Evolutionary conservation across 1,140 invertebrate species (phyloP).

Genomic region (Procambarus virginalis): DNA sequence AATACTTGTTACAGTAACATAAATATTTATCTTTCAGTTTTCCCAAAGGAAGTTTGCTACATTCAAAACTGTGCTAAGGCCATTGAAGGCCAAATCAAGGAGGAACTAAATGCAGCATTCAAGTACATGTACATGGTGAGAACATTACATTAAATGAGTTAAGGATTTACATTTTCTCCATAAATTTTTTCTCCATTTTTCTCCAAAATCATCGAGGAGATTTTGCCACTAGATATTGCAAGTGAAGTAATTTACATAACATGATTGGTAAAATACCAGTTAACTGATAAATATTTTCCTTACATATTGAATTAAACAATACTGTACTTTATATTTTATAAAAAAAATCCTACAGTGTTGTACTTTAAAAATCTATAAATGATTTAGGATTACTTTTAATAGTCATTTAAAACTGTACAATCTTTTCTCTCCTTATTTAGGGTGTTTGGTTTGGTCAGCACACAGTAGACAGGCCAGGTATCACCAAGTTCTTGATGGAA

Average conservation of each 20-base stretch:
- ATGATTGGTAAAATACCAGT: too few relatives aligned
- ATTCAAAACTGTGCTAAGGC: background rate
- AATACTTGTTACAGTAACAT: background rate
- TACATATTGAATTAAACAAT: too few relatives aligned
- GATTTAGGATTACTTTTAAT: too few relatives aligned
- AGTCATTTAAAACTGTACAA: background rate
- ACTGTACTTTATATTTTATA: too few relatives aligned
- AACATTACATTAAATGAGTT: background rate
- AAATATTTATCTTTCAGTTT: background rate
- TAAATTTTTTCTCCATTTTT: too few relatives aligned
- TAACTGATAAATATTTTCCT: too few relatives aligned
- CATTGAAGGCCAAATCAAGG: background rate
- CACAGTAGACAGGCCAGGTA: slow-evolving; percentile 87
- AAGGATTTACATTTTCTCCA: too few relatives aligned
- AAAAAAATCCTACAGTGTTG: too few relatives aligned
- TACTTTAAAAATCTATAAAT: too few relatives aligned
- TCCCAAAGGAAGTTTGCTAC: background rate
- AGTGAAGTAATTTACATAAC: too few relatives aligned
- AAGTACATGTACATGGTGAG: background rate
- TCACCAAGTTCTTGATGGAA: slow-evolving; percentile 91
- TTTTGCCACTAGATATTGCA: too few relatives aligned
- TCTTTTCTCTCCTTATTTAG: slow-evolving; percentile 74
- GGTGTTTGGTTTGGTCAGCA: slow-evolving; percentile 88
- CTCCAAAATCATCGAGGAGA: too few relatives aligned
- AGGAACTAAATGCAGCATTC: slow-evolving; percentile 2